phyloP scores from a whole-genome alignment of 2,888 invertebrate species.

The Spisula subtruncata region DNA sequence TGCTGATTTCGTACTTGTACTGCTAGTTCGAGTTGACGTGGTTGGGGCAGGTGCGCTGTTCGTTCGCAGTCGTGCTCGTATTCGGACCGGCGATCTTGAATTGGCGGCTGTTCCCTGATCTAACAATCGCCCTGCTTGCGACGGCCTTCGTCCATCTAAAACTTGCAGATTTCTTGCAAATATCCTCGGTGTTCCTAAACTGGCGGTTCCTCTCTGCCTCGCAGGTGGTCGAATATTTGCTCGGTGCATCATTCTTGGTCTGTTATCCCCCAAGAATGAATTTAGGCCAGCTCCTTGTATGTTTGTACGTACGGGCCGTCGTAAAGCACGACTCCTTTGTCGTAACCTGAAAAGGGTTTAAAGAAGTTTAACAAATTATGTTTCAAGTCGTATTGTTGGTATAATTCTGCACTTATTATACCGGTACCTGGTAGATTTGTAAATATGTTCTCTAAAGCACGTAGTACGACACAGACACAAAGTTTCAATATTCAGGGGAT shows the following conservation, averaged over 20 bases:
- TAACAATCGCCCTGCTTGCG: neutral
- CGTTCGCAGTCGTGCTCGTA: neutral
- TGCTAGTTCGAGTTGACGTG: neutral
- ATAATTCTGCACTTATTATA: too few relatives aligned
- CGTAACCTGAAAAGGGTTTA: neutral
- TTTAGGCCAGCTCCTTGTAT: neutral
- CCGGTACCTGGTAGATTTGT: too few relatives aligned
- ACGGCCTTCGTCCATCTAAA: neutral
- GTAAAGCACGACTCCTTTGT: neutral
- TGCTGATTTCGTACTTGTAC: neutral
- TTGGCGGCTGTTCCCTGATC: neutral
- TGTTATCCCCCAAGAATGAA: neutral
- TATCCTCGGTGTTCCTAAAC: neutral
- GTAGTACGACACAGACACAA: too few relatives aligned
- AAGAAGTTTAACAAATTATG: too few relatives aligned
- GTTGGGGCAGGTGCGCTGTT: neutral
- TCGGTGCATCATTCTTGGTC: neutral
- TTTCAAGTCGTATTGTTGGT: too few relatives aligned
- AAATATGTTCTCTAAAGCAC: too few relatives aligned
- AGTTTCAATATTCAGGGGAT: too few relatives aligned
- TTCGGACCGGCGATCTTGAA: neutral
- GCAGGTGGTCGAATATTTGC: neutral
- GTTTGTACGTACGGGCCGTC: neutral
- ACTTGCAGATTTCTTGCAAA: constrained; percentile 25
- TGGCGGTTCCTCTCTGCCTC: neutral